Evolutionary conservation across 1,140 invertebrate species (phyloP).

Genomic region (Trichomalopsis sarcophagae): DNA sequence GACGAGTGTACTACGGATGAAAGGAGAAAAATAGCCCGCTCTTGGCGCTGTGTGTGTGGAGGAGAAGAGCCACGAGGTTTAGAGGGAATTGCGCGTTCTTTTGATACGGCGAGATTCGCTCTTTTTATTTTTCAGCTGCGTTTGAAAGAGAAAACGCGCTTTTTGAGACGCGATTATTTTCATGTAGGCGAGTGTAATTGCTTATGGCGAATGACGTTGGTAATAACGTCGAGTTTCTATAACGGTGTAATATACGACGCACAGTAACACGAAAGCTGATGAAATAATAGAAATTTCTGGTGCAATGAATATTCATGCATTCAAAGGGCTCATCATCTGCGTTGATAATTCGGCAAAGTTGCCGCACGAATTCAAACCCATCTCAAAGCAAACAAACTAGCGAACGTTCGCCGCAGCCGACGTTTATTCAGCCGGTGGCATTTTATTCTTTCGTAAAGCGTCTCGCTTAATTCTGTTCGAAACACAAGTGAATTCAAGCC

Average conservation of each 20-base stretch:
- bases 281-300: too few species aligned
- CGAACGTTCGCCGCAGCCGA: neutral
- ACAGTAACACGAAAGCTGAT: too few species aligned
- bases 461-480: too few species aligned
- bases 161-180: neutral
- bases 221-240: neutral
- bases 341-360: neutral
- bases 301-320: neutral
- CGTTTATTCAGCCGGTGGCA: neutral
- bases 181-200: neutral
- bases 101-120: neutral
- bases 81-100: neutral
- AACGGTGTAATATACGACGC: neutral
- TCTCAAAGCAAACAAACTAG: neutral
- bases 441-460: too few species aligned
- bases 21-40: constrained; percentile 6
- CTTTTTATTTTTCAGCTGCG: neutral
- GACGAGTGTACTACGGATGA: constrained; percentile 15
- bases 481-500: too few species aligned
- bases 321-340: neutral
- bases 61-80: neutral
- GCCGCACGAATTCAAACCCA: neutral
- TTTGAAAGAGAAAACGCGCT: neutral
- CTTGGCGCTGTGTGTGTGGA: neutral
- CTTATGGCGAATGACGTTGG: neutral